phyloP scores from a whole-genome alignment of 2,797 vertebrate species.

The Sebastes ruberrimus region DNA sequence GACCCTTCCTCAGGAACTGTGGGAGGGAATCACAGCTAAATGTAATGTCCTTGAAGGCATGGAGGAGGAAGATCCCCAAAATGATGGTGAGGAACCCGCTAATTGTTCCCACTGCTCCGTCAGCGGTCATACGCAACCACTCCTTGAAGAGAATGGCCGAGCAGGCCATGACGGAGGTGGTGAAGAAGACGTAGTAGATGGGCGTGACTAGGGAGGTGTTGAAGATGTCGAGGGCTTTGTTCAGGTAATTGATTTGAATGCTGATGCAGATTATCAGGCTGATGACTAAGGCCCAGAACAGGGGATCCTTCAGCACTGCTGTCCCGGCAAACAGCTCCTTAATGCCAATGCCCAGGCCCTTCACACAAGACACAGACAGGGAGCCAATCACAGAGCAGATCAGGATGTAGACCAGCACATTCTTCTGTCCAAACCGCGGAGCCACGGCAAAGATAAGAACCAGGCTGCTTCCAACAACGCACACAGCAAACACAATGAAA shows the following conservation, averaged over 20 bases:
- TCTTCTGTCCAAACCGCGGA: constrained; percentile 86
- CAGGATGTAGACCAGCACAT: constrained; percentile 87
- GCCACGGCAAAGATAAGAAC: constrained; percentile 86
- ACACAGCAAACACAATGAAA: constrained; percentile 87
- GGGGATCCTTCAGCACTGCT: constrained; percentile 83
- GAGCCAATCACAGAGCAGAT: constrained; percentile 90
- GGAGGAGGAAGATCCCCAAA: constrained; percentile 87
- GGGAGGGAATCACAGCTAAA: constrained; percentile 82
- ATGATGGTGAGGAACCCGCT: constrained; percentile 90
- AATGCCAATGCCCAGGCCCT: constrained; percentile 88
- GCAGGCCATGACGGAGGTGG: constrained; percentile 87
- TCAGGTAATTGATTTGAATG: constrained; percentile 89
- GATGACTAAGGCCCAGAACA: constrained; percentile 85
- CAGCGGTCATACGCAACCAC: constrained; percentile 84
- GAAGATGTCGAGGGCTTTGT: constrained; percentile 89
- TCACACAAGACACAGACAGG: constrained; percentile 88
- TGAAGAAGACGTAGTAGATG: constrained; percentile 90
- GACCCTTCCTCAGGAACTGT: constrained; percentile 73
- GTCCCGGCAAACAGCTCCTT: constrained; percentile 85
- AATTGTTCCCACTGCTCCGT: constrained; percentile 82
- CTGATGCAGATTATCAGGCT: constrained; percentile 86
- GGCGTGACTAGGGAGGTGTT: constrained; percentile 87
- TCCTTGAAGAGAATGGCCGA: constrained; percentile 91
- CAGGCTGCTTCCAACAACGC: constrained; percentile 85
- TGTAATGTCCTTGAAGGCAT: constrained; percentile 85